phyloP scores from a whole-genome alignment of 1,140 invertebrate species.

The Pachypsylla venusta region DNA sequence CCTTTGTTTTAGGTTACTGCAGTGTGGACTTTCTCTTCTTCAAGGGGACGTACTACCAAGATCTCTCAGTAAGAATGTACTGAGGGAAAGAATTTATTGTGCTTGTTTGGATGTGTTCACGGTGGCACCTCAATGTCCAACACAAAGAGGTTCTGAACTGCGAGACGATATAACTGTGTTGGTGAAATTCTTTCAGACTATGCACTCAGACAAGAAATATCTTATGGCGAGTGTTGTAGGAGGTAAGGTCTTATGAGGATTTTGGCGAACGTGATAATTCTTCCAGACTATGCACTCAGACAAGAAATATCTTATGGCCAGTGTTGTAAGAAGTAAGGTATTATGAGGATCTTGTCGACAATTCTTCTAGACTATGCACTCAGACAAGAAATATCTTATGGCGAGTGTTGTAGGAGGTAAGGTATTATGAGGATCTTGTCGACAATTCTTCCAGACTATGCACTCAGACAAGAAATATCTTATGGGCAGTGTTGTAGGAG shows the following conservation, averaged over 20 bases:
- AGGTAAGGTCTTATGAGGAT: too few relatives aligned
- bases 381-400: too few relatives aligned
- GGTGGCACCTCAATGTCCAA: constrained; percentile 64
- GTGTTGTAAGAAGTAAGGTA: constrained; percentile 44
- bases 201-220: constrained; percentile 96
- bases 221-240: constrained; percentile 59
- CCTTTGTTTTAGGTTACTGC: constrained; percentile 59
- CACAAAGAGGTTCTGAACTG: constrained; percentile 55
- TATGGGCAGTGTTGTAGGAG: constrained; percentile 52
- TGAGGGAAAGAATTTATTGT: constrained; percentile 87
- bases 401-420: too few relatives aligned
- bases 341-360: too few relatives aligned
- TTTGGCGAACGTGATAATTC: too few relatives aligned
- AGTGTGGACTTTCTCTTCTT: constrained; percentile 78
- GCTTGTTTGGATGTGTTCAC: constrained; percentile 94
- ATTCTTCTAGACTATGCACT: too few relatives aligned
- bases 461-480: constrained; percentile 96
- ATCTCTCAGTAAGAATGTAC: constrained; percentile 76
- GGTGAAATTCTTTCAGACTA: constrained; percentile 89
- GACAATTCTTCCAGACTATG: constrained; percentile 93
- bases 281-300: constrained; percentile 94
- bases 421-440: too few relatives aligned
- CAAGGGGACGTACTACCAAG: constrained; percentile 83
- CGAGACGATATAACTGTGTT: constrained; percentile 78
- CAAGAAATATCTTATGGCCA: constrained; percentile 85